A percentile compares a stretch with the other conserved stretches of the same genome.
Conservation (phyloP, 2,113 vertebrate genomes). For the Nothobranchius furzeri region DNA sequence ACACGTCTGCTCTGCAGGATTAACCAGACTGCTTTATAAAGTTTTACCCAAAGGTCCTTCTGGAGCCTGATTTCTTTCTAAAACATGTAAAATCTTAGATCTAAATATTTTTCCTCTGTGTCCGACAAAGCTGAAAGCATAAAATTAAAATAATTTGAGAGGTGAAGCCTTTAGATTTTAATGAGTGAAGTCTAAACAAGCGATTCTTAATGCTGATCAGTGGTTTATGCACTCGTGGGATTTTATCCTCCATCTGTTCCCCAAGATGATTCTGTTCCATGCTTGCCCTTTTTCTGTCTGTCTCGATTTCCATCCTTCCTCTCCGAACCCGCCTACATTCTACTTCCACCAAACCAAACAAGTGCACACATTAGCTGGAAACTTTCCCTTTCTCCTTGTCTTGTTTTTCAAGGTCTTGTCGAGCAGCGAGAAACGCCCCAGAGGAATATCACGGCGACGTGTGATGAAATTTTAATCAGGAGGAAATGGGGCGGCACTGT, state of each 20-base stretch:
- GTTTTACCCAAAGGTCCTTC: too few relatives aligned
- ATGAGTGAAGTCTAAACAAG: background rate
- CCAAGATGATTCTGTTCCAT: constrained; percentile 23
- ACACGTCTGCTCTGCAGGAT: too few relatives aligned
- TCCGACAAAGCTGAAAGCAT: background rate
- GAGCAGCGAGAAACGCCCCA: constrained; percentile 59
- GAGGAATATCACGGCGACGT: constrained; percentile 54
- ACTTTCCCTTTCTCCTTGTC: constrained; percentile 55
- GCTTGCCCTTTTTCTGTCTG: constrained; percentile 28
- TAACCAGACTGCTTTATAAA: too few relatives aligned
- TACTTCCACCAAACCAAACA: constrained; percentile 44
- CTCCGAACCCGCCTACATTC: constrained; percentile 28
- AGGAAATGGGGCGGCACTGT: constrained; percentile 67
- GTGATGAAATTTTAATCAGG: constrained; percentile 68
- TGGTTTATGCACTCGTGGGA: constrained; percentile 13
- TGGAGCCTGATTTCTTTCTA: too few relatives aligned
- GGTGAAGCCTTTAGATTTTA: background rate
- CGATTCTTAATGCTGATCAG: background rate
- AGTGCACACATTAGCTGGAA: constrained; percentile 43
- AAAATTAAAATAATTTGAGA: background rate
- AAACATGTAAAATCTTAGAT: too few relatives aligned
- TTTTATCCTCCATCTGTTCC: constrained; percentile 44
- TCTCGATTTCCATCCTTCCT: constrained; percentile 33
- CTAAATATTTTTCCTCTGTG: too few relatives aligned
- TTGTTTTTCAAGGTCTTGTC: constrained; percentile 70